Evolutionary conservation across 1,140 invertebrate species (phyloP), one percentile per base, ranked within the genome.

Genomic region (Leptestheria dahalacensis): DNA sequence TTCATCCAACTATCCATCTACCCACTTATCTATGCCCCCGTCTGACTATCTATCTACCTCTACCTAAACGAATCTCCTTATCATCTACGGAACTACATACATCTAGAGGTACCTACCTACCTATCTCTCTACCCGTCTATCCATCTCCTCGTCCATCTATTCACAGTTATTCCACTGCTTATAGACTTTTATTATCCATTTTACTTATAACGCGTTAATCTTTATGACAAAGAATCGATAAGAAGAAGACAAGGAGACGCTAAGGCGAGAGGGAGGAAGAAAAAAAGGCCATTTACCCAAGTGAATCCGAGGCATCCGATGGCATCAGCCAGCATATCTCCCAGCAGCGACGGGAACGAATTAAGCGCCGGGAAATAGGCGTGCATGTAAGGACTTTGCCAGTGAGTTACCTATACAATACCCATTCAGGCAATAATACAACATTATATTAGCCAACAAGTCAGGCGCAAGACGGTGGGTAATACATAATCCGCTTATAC

Each of bases 351-450:
- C 1, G 96, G 94, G 71, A 85, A 99, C 0, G 89, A 95, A 75
- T 97, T 97, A 24, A 95, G 96, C 0, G 94, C 83, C 1, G 96
- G 96, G 70, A 99, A 99, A 71, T 99, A 99, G 0, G 96, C 96
- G 72, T 98, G 95, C 73, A 99, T 99, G 53, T 91, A 76, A 0
- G 96, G 96, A 79, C 99, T 96, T 72, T 98, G 93, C 96, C 96
- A 99, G 72, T 98, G 93, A 0, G 95, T 98, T 50, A 89, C 80
- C 85, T 87, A 69, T 2, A 71, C 70, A 48, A n/a, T 15, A 15
- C 28, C 28, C 11, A 3, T 23, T 9, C 10, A 48, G n/a, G 12
- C 15, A 59, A 48, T 25, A 49, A 59, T 24, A 59, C 10, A n/a
- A n/a, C n/a, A 41, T 41, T 15, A 41, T 15, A 15, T 41, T 41